phyloP scores from a whole-genome alignment of 2,113 vertebrate species.

The Motacilla tschutschensis region DNA sequence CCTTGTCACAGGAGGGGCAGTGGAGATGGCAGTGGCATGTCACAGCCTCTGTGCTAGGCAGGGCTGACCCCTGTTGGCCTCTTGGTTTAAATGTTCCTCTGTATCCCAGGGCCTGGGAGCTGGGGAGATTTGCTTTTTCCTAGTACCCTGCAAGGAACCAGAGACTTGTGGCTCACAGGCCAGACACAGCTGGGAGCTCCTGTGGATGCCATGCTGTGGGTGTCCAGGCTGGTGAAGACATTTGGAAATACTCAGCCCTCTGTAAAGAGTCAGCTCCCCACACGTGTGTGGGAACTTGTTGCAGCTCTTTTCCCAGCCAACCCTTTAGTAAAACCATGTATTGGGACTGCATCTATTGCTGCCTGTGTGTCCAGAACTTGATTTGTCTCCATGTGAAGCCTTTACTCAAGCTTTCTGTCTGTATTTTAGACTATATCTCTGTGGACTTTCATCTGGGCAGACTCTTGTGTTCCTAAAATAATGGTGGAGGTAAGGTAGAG shows the following conservation, averaged over 20 bases:
- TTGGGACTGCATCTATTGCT: background rate
- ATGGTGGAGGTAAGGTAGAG: background rate
- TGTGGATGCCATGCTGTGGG: rapidly evolving
- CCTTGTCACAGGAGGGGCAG: background rate
- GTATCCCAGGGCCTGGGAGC: background rate
- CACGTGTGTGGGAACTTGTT: background rate
- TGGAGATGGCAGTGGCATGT: background rate
- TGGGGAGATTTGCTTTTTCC: background rate
- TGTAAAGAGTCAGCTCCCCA: background rate
- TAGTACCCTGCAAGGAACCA: background rate
- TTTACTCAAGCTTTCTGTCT: background rate
- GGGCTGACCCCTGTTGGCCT: constrained; percentile 41
- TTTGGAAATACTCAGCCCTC: background rate
- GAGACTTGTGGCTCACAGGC: background rate
- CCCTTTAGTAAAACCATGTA: background rate
- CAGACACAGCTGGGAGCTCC: background rate
- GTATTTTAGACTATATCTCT: rapidly evolving
- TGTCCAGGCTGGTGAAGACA: background rate
- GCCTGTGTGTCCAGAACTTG: background rate
- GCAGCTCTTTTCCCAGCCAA: background rate
- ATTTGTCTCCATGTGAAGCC: rapidly evolving
- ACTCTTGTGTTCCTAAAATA: background rate
- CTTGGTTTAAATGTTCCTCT: background rate
- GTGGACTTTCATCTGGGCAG: background rate
- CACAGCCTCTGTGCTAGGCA: background rate